A percentile compares a stretch with the other conserved stretches of the same genome.
Evolutionary conservation across 2,797 vertebrate species (phyloP).

Genomic region (Chelonia mydas): DNA sequence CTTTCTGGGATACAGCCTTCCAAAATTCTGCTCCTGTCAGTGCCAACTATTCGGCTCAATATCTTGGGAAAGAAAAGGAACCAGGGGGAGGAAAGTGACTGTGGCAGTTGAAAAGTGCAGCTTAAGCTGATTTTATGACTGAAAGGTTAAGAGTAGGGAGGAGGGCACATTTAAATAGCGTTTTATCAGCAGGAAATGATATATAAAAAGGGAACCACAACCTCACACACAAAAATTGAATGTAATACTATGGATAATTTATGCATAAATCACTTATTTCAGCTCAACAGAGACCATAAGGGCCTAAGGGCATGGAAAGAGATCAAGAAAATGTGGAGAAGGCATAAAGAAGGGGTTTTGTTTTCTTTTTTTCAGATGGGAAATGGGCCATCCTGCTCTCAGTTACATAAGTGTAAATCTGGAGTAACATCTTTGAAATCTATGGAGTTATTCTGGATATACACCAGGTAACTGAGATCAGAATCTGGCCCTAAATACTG

Average conservation of each 20-base stretch:
- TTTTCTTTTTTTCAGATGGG: neutral
- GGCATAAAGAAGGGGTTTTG: neutral
- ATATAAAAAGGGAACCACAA: neutral
- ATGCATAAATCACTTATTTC: constrained; percentile 25
- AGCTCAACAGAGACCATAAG: neutral
- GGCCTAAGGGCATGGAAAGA: neutral
- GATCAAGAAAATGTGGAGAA: neutral
- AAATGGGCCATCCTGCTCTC: neutral
- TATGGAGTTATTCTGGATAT: neutral
- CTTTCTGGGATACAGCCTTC: neutral
- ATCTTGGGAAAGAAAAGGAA: neutral
- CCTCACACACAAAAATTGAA: constrained; percentile 19
- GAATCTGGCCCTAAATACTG: neutral
- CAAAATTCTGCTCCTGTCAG: neutral
- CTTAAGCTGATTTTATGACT: constrained; percentile 60
- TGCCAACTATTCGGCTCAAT: neutral
- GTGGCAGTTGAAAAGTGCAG: neutral
- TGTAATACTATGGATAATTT: neutral
- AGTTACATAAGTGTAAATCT: neutral
- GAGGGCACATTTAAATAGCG: constrained; percentile 5
- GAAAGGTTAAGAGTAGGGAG: constrained; percentile 9
- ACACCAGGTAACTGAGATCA: no score
- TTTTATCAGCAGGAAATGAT: neutral
- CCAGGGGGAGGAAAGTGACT: neutral
- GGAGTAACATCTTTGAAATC: neutral